Conservation (phyloP, 2,113 vertebrate genomes). For the Corythornis cristatus region DNA sequence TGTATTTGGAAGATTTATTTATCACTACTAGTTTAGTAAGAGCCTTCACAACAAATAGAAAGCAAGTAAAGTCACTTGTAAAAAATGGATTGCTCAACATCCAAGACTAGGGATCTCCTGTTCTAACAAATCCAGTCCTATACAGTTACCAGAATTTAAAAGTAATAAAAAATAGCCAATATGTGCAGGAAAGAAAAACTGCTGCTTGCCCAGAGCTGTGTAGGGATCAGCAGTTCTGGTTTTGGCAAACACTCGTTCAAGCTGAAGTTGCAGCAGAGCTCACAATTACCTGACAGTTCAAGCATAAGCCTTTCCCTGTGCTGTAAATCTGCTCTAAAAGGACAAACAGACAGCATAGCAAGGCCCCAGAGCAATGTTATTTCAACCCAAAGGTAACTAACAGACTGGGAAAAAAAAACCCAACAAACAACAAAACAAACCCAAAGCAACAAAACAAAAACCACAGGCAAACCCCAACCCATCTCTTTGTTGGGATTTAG, state of each 20-base stretch:
- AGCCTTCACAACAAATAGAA: neutral
- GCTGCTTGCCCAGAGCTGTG: neutral
- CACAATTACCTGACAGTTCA: neutral
- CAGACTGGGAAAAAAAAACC: neutral
- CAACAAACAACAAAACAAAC: too few relatives aligned
- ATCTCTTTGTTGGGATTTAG: neutral
- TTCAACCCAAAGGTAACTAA: neutral
- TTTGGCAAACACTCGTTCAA: neutral
- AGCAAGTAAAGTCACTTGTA: neutral
- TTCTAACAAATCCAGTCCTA: accelerated
- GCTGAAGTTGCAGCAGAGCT: neutral
- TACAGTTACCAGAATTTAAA: neutral
- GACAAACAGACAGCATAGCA: neutral
- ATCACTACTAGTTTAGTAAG: neutral
- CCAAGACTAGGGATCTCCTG: neutral
- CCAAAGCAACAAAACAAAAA: neutral
- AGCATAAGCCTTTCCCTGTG: neutral
- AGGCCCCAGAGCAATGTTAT: neutral
- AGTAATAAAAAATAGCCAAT: neutral
- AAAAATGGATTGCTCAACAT: neutral
- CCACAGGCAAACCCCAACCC: neutral
- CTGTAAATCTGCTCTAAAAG: neutral
- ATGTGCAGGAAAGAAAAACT: neutral
- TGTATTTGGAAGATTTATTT: neutral
- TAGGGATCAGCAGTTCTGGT: neutral